phyloP scores from a whole-genome alignment of 2,888 invertebrate genomes.

The Leptura quadrifasciata region DNA sequence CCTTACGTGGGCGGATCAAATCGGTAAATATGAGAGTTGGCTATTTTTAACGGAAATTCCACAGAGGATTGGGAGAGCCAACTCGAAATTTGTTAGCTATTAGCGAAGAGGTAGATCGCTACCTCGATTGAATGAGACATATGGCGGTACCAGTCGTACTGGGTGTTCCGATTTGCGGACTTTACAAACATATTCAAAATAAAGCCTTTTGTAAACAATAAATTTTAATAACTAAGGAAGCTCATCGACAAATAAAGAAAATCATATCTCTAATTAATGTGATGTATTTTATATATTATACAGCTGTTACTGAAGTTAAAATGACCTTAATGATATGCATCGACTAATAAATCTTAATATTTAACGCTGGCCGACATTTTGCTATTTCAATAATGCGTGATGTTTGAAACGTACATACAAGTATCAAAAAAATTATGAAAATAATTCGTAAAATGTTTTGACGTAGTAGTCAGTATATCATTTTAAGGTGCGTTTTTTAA shows the following conservation, averaged over 20 bases:
- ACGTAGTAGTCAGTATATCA: not conserved
- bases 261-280: no score
- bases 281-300: no score
- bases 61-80: slow-evolving; percentile 17
- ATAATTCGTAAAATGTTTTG: slow-evolving; percentile 4
- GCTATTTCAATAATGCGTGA: slow-evolving; percentile 24
- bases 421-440: slow-evolving; percentile 11
- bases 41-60: slow-evolving; percentile 46
- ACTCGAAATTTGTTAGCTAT: slow-evolving; percentile 29
- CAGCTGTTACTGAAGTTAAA: not conserved
- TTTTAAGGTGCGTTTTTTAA: not conserved
- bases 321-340: slow-evolving; percentile 24
- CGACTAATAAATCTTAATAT: slow-evolving; percentile 30
- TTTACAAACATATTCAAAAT: no score
- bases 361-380: slow-evolving; percentile 5
- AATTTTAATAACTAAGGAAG: no score
- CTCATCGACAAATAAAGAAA: no score
- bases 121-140: not conserved
- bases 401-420: slow-evolving; percentile 25
- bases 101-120: slow-evolving; percentile 14
- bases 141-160: not conserved
- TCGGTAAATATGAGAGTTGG: slow-evolving; percentile 33
- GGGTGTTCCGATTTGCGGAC: not conserved
- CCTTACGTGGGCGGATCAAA: slow-evolving; percentile 29
- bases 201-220: no score